A percentile compares a stretch with the other conserved stretches of the same genome.
Evolutionary conservation across 2,888 invertebrate species (phyloP).

Genomic region (Hymenopus coronatus): DNA sequence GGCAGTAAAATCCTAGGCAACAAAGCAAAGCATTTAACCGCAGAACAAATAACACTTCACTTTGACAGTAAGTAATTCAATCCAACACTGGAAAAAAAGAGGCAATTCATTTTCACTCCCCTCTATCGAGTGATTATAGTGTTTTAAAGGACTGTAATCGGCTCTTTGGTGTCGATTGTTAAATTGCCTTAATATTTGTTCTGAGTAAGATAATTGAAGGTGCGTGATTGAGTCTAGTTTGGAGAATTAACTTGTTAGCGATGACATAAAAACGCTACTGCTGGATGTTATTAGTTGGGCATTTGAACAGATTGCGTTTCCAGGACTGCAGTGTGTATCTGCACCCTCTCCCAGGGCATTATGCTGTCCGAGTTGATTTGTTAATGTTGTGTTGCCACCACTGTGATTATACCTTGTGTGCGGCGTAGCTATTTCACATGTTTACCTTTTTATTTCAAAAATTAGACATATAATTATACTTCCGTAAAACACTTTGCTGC

Average conservation of each 20-base stretch:
- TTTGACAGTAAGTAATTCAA: background rate
- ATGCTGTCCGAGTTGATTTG: background rate
- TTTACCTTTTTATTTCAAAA: too few species aligned
- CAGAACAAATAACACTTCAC: background rate
- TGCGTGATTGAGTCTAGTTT: background rate
- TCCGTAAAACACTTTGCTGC: background rate
- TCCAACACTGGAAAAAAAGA: background rate
- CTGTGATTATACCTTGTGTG: background rate
- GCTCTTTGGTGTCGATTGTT: background rate
- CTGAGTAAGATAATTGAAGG: background rate
- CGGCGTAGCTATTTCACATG: background rate
- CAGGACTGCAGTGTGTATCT: too few species aligned
- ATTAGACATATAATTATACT: background rate
- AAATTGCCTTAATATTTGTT: background rate
- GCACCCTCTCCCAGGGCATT: background rate
- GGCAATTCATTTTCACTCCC: background rate
- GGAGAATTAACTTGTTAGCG: background rate
- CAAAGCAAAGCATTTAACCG: background rate
- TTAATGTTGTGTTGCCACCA: background rate
- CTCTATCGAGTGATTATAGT: background rate
- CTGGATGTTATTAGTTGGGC: too few species aligned
- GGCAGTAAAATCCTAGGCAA: background rate
- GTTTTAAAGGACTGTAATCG: background rate
- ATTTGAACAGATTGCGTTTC: too few species aligned
- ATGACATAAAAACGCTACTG: background rate